Conservation (phyloP, 2,888 invertebrate genomes). For the Epicampocera succincta region DNA sequence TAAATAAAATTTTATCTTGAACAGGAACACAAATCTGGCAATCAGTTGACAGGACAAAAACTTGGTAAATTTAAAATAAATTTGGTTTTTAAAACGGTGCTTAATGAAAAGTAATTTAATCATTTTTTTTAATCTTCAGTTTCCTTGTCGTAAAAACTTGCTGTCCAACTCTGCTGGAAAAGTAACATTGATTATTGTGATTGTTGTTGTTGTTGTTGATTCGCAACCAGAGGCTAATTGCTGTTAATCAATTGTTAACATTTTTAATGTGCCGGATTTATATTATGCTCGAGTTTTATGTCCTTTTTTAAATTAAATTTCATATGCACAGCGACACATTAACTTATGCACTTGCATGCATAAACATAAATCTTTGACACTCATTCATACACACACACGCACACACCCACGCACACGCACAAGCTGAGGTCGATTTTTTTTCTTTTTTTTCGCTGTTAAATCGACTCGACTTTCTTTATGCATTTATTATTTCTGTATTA, state of each 20-base stretch:
- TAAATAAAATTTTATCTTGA: not conserved
- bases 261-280: slow-evolving; percentile 72
- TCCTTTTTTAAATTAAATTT: slow-evolving; percentile 38
- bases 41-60: not conserved
- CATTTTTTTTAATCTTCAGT: not conserved
- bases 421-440: slow-evolving; percentile 1
- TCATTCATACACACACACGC: too few relatives aligned
- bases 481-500: slow-evolving; percentile 59
- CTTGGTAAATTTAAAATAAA: not conserved
- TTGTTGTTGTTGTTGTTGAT: slow-evolving; percentile 73
- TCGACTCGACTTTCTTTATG: slow-evolving; percentile 34
- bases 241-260: slow-evolving; percentile 80
- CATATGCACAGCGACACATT: slow-evolving; percentile 4
- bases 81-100: not conserved
- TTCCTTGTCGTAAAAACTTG: not conserved
- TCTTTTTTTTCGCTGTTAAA: slow-evolving; percentile 26
- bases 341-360: not conserved
- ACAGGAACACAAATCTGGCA: too few relatives aligned
- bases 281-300: slow-evolving; percentile 26
- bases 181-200: slow-evolving; percentile 24
- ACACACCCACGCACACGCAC: not conserved
- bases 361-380: slow-evolving; percentile 38
- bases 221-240: slow-evolving; percentile 79
- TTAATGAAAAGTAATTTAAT: not conserved
- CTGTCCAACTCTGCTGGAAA: slow-evolving; percentile 2